Conservation (phyloP, 2,888 invertebrate genomes). For the Tiliacea aurago region DNA sequence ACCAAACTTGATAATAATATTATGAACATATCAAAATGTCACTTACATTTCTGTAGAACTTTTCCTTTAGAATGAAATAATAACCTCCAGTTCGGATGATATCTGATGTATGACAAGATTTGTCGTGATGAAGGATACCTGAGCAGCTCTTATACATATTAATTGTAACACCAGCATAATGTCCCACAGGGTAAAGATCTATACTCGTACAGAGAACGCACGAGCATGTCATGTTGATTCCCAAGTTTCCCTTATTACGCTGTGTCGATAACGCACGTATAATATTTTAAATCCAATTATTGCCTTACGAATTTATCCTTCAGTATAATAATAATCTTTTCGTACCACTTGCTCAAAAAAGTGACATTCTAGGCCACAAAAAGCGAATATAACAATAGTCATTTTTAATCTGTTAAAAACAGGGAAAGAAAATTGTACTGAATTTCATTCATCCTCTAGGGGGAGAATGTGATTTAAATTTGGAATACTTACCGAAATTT, state of each 20-base stretch:
- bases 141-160: no score
- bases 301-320: background rate
- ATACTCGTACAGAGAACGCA: background rate
- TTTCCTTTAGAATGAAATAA: no score
- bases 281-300: background rate
- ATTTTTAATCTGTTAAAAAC: no score
- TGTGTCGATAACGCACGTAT: background rate
- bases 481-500: no score
- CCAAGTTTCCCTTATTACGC: background rate
- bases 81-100: background rate
- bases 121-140: no score
- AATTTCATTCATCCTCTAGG: no score
- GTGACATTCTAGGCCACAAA: no score
- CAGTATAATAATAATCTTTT: no score
- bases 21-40: background rate
- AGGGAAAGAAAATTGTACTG: no score
- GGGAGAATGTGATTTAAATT: no score
- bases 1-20: background rate
- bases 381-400: no score
- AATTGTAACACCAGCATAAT: background rate
- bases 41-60: background rate
- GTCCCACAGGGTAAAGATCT: background rate
- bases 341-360: no score
- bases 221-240: background rate
- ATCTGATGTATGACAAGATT: background rate